Conservation (phyloP, 2,888 invertebrate genomes). For the Polyommatus iphigenia region DNA sequence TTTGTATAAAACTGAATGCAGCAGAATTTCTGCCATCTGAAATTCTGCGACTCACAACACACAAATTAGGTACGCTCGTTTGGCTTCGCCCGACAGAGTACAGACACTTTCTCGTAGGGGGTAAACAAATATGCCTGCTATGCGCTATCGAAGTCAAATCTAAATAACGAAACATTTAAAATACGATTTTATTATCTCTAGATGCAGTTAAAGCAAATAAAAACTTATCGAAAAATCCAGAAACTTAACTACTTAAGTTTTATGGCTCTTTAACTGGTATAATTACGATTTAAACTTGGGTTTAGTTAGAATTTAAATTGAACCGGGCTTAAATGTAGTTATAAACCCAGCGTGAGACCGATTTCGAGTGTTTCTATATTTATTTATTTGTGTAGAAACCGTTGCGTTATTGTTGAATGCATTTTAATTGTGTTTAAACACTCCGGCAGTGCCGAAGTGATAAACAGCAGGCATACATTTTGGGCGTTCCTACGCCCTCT, state of each 20-base stretch:
- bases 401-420: neutral
- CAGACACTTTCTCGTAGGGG: no score
- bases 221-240: conserved; percentile 21
- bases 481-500: no score
- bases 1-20: no score
- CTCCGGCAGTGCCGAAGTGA: no score
- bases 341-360: conserved; percentile 3
- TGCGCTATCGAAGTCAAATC: neutral
- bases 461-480: no score
- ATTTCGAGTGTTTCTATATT: neutral
- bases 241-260: conserved; percentile 6
- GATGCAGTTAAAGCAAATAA: neutral
- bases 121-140: no score
- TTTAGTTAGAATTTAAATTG: conserved; percentile 2
- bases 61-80: no score
- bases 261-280: neutral
- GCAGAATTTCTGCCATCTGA: no score
- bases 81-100: no score
- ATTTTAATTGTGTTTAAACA: no score
- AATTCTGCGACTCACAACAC: no score
- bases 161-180: neutral
- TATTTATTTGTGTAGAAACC: neutral
- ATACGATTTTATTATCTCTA: neutral
- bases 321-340: conserved; percentile 6
- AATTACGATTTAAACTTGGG: conserved; percentile 11